Conservation (phyloP, 2,888 invertebrate species). For the Actias luna region DNA sequence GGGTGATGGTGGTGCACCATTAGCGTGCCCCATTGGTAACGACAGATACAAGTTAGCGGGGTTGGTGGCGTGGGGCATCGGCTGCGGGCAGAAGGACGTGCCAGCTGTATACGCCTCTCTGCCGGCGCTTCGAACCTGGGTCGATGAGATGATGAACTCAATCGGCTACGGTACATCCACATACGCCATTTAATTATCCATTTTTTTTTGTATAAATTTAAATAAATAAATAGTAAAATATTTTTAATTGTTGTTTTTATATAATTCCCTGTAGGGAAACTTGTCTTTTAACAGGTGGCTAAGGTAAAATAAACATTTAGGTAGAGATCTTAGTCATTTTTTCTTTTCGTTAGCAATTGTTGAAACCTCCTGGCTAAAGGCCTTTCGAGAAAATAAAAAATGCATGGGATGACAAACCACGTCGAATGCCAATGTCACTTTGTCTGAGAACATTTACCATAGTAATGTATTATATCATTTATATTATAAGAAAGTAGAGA, state of each 20-base stretch:
- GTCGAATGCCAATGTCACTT: too few relatives aligned
- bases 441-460: too few relatives aligned
- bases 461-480: too few relatives aligned
- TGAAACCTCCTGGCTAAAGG: too few relatives aligned
- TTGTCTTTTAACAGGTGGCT: too few relatives aligned
- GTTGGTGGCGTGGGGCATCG: slow-evolving; percentile 95
- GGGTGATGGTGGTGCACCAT: slow-evolving; percentile 92
- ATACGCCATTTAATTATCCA: slow-evolving; percentile 33
- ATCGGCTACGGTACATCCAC: slow-evolving; percentile 65
- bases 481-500: too few relatives aligned
- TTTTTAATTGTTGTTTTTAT: background rate
- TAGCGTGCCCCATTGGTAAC: slow-evolving; percentile 84
- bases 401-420: too few relatives aligned
- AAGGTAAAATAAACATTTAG: too few relatives aligned
- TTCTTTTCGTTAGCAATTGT: too few relatives aligned
- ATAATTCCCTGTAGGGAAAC: too few relatives aligned
- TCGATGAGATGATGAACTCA: slow-evolving; percentile 82
- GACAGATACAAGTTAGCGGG: slow-evolving; percentile 87
- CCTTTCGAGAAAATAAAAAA: too few relatives aligned
- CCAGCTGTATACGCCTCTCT: slow-evolving; percentile 92
- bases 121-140: slow-evolving; percentile 86
- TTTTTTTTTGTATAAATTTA: background rate
- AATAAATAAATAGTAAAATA: background rate
- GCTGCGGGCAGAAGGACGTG: slow-evolving; percentile 85
- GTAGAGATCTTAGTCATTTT: too few relatives aligned